These are phyloP conservation scores for Leptothorax acervorum DNA, from an alignment of 2,888 invertebrate genomes.

Conservation along the genomic window DNA sequence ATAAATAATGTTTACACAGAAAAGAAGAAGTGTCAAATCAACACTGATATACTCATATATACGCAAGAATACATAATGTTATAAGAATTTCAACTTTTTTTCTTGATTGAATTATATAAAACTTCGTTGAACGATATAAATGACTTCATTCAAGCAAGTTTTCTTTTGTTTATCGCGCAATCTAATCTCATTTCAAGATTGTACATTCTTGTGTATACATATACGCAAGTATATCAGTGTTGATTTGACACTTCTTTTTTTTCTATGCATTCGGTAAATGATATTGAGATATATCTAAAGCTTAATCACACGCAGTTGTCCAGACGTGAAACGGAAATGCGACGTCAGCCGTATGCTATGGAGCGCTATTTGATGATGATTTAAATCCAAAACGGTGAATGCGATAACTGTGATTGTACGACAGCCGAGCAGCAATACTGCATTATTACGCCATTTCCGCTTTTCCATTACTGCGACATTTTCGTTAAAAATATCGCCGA, in stretches of 20 bases:
- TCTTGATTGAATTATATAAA: too few species aligned
- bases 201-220: too few species aligned
- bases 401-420: constrained; percentile 15
- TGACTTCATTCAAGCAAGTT: too few species aligned
- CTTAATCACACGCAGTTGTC: constrained; percentile 26
- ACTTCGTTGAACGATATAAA: too few species aligned
- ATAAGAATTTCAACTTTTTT: too few species aligned
- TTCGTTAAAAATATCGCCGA: constrained; percentile 19
- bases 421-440: constrained; percentile 32
- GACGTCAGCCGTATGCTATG: constrained; percentile 20
- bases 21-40: too few species aligned
- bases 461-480: constrained; percentile 41
- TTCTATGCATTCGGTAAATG: background rate
- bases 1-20: background rate
- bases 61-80: too few species aligned
- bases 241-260: too few species aligned
- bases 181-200: too few species aligned
- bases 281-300: constrained; percentile 39
- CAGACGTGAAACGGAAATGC: constrained; percentile 16
- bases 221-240: too few species aligned
- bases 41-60: too few species aligned
- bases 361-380: constrained; percentile 40
- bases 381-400: constrained; percentile 33
- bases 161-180: too few species aligned
- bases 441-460: constrained; percentile 47